Percentiles rank a stretch among this genome's conserved stretches.
These are phyloP conservation scores for Actinostola sp. DNA, from an alignment of 92 coral and sea anemone species.

Conservation along the genomic window DNA sequence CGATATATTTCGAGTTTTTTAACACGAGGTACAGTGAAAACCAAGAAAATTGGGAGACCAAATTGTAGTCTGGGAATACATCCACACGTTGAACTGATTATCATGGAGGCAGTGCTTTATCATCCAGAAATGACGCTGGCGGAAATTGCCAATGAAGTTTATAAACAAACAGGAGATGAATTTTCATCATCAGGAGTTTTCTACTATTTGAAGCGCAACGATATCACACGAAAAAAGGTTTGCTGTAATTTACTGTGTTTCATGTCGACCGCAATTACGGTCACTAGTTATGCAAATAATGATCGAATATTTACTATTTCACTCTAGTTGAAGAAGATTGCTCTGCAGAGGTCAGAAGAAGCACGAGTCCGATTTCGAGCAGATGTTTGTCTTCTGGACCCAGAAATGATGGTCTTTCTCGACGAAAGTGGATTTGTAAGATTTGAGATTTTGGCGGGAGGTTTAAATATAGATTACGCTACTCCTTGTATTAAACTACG, in stretches of 20 bases:
- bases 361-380: constrained; percentile 17
- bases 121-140: constrained; percentile 40
- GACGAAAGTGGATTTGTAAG: constrained; percentile 51
- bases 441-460: no score
- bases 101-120: constrained; percentile 35
- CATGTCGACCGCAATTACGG: no score
- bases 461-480: background rate
- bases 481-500: background rate
- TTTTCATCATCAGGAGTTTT: constrained; percentile 11
- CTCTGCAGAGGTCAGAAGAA: constrained; percentile 36
- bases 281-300: no score
- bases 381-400: constrained; percentile 32
- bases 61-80: constrained; percentile 36
- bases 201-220: constrained; percentile 14
- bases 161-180: constrained; percentile 38
- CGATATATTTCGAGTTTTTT: constrained; percentile 16
- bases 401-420: constrained; percentile 31
- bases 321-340: constrained; percentile 34
- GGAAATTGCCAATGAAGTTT: constrained; percentile 43
- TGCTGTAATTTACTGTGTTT: no score
- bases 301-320: background rate
- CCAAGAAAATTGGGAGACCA: constrained; percentile 35
- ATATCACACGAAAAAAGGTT: constrained; percentile 17
- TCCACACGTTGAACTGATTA: constrained; percentile 39
- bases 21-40: constrained; percentile 23